Percentiles rank a stretch among this genome's conserved stretches.
Evolutionary conservation across 1,140 invertebrate genomes (phyloP).

Genomic region (Hyposmocoma kahamanoa): DNA sequence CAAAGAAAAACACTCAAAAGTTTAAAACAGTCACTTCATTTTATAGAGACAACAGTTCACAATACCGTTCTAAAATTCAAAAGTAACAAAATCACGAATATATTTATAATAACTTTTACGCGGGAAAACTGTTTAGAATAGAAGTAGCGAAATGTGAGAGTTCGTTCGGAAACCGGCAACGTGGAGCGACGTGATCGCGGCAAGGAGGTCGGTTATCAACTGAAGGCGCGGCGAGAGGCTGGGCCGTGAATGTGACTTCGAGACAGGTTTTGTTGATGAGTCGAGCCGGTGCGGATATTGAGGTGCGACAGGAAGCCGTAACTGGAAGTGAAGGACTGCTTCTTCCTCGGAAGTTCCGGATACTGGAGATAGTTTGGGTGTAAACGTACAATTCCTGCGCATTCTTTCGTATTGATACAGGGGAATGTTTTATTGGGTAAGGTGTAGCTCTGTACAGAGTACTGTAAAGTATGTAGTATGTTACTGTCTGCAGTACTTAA

Average conservation of each 20-base stretch:
- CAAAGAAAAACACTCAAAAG: constrained; percentile 20
- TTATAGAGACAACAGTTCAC: constrained; percentile 22
- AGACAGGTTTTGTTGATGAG: constrained; percentile 5
- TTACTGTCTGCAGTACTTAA: too few relatives aligned
- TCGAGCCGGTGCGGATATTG: constrained; percentile 1
- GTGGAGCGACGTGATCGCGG: constrained; percentile 27
- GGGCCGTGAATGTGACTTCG: constrained; percentile 28
- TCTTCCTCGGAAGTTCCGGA: too few relatives aligned
- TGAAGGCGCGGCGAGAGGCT: constrained; percentile 42
- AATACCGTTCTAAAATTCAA: too few relatives aligned
- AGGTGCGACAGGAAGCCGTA: neutral
- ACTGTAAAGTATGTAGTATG: too few relatives aligned
- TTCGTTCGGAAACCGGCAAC: constrained; percentile 10
- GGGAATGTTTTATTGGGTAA: too few relatives aligned
- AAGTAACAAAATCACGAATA: neutral
- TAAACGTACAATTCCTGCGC: too few relatives aligned
- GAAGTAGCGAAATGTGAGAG: constrained; percentile 10
- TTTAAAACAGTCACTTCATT: constrained; percentile 9
- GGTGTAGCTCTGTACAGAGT: too few relatives aligned
- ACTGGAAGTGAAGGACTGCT: neutral
- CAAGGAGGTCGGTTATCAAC: constrained; percentile 56
- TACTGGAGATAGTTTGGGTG: too few relatives aligned
- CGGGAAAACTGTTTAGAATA: constrained; percentile 15
- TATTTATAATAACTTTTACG: constrained; percentile 11
- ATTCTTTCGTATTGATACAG: too few relatives aligned